Evolutionary conservation across 2,888 invertebrate species (phyloP).

Genomic region (Hofmannophila pseudospretella): DNA sequence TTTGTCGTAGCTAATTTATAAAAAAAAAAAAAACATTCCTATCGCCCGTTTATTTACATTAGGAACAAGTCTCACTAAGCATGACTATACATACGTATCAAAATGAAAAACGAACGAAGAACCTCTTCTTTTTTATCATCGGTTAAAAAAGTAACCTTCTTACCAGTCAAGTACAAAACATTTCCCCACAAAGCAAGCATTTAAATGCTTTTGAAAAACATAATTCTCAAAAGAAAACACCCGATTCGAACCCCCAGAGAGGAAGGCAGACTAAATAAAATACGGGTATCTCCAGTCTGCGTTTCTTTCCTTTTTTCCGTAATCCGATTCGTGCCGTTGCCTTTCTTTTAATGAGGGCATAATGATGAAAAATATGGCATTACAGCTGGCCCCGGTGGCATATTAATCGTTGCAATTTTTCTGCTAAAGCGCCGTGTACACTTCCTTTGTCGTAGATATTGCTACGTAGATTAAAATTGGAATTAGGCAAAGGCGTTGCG

Average conservation of each 20-base stretch:
- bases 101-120: too few species aligned
- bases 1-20: too few species aligned
- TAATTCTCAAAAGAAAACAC: slow-evolving; percentile 9
- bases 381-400: slow-evolving; percentile 33
- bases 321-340: slow-evolving; percentile 46
- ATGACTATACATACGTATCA: too few species aligned
- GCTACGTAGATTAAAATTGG: too few species aligned
- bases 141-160: too few species aligned
- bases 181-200: too few species aligned
- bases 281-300: slow-evolving; percentile 23
- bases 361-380: slow-evolving; percentile 69
- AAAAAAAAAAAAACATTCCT: too few species aligned
- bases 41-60: too few species aligned
- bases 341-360: slow-evolving; percentile 59
- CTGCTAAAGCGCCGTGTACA: slow-evolving; percentile 15
- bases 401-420: slow-evolving; percentile 54
- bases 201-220: neutral
- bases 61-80: too few species aligned
- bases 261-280: slow-evolving; percentile 26
- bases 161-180: too few species aligned
- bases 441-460: neutral
- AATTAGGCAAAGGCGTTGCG: too few species aligned
- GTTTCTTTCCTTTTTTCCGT: slow-evolving; percentile 26
- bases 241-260: slow-evolving; percentile 15
- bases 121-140: too few species aligned